phyloP scores from a whole-genome alignment of 2,113 vertebrate genomes.

The Eulemur rufifrons region DNA sequence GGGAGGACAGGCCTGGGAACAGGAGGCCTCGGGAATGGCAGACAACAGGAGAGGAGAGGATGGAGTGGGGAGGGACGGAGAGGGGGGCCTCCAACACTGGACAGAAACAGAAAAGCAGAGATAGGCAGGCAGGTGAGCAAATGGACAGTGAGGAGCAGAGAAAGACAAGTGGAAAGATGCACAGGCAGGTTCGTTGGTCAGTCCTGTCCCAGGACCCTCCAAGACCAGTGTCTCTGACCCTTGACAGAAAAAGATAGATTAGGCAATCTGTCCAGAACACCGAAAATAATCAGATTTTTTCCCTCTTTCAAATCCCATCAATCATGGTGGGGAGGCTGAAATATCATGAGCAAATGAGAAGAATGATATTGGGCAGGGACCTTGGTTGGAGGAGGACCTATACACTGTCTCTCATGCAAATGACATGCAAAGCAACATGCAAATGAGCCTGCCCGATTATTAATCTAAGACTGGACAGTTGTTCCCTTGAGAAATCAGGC shows the following conservation, averaged over 20 bases:
- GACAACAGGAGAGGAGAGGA: neutral
- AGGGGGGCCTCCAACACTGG: neutral
- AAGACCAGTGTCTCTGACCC: neutral
- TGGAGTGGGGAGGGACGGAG: rapidly evolving
- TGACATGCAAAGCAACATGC: neutral
- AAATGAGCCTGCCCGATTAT: neutral
- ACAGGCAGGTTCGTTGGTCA: neutral
- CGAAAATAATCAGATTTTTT: neutral
- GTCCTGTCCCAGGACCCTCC: neutral
- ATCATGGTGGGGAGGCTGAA: neutral
- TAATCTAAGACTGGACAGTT: neutral
- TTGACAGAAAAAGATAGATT: neutral
- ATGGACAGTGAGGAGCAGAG: neutral
- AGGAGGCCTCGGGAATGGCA: neutral
- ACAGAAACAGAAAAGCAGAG: neutral
- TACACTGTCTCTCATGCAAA: neutral
- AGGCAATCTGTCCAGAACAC: neutral
- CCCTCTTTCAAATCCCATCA: neutral
- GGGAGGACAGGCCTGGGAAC: neutral
- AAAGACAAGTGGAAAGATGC: neutral
- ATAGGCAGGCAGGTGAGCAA: neutral
- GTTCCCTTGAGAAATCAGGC: neutral
- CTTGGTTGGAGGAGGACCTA: neutral
- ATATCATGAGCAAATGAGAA: neutral
- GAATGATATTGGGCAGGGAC: neutral